Evolutionary conservation across 1,140 invertebrate species (phyloP).

Genomic region (Drosophila ironensis): DNA sequence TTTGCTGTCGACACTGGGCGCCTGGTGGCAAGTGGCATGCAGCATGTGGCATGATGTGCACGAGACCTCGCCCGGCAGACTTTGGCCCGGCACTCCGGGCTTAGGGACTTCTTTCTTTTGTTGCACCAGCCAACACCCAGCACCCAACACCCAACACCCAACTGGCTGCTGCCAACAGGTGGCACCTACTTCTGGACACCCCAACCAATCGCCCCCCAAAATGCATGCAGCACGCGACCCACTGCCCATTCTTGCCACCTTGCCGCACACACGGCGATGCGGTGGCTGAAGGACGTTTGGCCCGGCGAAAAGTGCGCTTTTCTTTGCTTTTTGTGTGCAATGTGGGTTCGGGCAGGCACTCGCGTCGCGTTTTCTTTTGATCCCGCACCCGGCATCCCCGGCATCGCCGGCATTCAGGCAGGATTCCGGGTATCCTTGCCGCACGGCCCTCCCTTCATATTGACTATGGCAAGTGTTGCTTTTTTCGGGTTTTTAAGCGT

Average conservation of each 20-base stretch:
- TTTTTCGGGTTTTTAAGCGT: too few species aligned
- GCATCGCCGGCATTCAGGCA: too few species aligned
- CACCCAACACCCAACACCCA: neutral
- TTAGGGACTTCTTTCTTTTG: neutral
- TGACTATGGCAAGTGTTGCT: too few species aligned
- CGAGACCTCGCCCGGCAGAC: neutral
- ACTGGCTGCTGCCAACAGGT: slow-evolving; percentile 58
- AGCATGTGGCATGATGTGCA: neutral
- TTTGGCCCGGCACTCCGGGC: neutral
- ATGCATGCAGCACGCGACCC: neutral
- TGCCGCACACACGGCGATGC: neutral
- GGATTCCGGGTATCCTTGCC: too few species aligned
- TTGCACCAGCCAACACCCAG: neutral
- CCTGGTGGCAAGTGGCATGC: slow-evolving; percentile 23
- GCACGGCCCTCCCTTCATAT: too few species aligned
- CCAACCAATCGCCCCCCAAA: neutral
- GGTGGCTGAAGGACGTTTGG: slow-evolving; percentile 64
- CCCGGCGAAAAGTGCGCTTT: slow-evolving; percentile 9
- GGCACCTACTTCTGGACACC: slow-evolving; percentile 57
- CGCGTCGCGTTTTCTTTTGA: too few species aligned
- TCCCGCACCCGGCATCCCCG: too few species aligned
- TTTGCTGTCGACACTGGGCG: slow-evolving; percentile 26
- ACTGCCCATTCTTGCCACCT: slow-evolving; percentile 5
- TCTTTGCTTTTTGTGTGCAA: slow-evolving; percentile 38
- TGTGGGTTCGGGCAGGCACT: neutral